Percentiles rank a stretch among this genome's conserved stretches.
phyloP scores from a whole-genome alignment of 2,113 vertebrate species.

The Hemiprocne comata region DNA sequence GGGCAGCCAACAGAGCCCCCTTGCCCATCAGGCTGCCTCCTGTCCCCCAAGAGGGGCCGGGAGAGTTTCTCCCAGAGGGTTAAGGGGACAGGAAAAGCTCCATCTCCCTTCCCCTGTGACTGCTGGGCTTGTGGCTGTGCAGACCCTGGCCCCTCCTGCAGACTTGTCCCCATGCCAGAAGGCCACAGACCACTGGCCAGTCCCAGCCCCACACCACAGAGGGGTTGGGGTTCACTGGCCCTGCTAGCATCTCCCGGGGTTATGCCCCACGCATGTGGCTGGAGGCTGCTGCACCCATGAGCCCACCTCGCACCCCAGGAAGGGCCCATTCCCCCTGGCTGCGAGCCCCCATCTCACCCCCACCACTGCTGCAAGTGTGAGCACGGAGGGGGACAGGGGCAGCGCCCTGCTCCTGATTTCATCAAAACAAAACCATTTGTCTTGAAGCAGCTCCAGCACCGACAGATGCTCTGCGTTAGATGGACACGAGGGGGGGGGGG shows the following conservation, averaged over 20 bases:
- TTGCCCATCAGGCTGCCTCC: not conserved
- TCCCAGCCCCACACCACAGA: fast-evolving
- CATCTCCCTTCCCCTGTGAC: not conserved
- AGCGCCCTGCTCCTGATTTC: slow-evolving; percentile 37
- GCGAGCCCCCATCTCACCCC: not conserved
- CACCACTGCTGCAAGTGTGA: not conserved
- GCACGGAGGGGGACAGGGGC: not conserved
- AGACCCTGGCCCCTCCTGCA: not conserved
- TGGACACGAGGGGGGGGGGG: not conserved
- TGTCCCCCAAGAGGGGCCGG: fast-evolving
- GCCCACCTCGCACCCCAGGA: not conserved
- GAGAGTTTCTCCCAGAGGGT: not conserved
- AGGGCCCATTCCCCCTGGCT: fast-evolving
- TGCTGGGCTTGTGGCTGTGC: fast-evolving
- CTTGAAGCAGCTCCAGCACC: slow-evolving; percentile 50
- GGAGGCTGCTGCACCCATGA: fast-evolving
- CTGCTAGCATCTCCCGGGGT: not conserved
- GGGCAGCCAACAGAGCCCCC: fast-evolving
- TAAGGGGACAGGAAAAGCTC: not conserved
- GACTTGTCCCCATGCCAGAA: fast-evolving
- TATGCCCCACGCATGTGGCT: fast-evolving
- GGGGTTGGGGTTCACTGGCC: not conserved
- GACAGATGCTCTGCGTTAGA: slow-evolving; percentile 44
- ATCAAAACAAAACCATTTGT: slow-evolving; percentile 61
- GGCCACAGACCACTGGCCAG: not conserved